Evolutionary conservation across 2,113 vertebrate genomes (phyloP), one percentile per base, ranked within the genome.

Genomic region (Pongo abelii): DNA sequence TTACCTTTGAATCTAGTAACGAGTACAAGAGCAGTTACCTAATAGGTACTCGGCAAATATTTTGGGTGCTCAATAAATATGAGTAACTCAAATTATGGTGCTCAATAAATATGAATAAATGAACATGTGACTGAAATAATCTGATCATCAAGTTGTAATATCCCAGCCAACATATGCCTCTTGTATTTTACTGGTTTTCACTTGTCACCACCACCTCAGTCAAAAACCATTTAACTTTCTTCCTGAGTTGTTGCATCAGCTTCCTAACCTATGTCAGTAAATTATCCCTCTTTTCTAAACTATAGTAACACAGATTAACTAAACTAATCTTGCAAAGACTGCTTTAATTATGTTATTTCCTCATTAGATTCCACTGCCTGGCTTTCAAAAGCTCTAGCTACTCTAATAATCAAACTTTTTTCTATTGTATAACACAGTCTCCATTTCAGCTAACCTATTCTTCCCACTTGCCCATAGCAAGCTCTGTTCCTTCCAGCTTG

Each of bases 191-290:
- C 9, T 77, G 95, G 27, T 84, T 95, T 94, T 96, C 20, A 87
- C 59, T 59, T 80, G 74, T 80, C 84, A 75, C 74, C 89, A 84
- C 25, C n/a, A 57, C 12, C 27, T 90, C 69, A 67, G 89, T 88
- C 8, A 85, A 86, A 93, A 97, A 35, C 43, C 70, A 38, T 69
- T 75, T 89, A 64, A 74, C 20, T 80, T 85, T 72, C 80, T 92
- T 72, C 61, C 59, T 64, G 11, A 93, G 57, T 30, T 85, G 10
- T 50, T 92, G 30, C 6, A 17, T 89, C 59, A 61, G 43, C 17
- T 78, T 83, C 52, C 83, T 48, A 61, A 78, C 11, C 57, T 40
- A 2, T 48, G 69, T 79, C 67, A 87, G 20, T 84, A 83, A 74
- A 16, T 89, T 57, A 55, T 48, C 17, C 78, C 25, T 70, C 10